Percentiles rank a stretch among this genome's conserved stretches.
Evolutionary conservation across 2,888 invertebrate species (phyloP).

Genomic region (Ecdyonurus torrentis): DNA sequence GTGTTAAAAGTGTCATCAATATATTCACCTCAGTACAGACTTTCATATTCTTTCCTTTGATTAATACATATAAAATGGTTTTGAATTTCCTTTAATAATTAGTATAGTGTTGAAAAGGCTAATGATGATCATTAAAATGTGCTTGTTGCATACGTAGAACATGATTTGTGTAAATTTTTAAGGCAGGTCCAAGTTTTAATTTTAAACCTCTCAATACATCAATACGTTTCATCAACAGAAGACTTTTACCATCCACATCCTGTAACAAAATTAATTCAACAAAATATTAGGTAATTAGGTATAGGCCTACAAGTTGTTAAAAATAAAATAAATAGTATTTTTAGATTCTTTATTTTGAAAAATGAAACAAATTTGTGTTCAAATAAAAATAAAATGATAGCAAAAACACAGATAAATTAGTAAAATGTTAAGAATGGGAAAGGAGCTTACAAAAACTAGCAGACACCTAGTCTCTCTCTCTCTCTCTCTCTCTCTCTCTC

Average conservation of each 20-base stretch:
- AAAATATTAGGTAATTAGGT: slow-evolving; percentile 7
- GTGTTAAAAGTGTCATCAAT: too few species aligned
- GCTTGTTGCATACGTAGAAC: neutral
- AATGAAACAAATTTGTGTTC: slow-evolving; percentile 7
- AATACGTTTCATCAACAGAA: slow-evolving; percentile 64
- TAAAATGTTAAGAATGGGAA: too few species aligned
- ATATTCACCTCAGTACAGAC: too few species aligned
- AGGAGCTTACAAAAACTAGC: too few species aligned
- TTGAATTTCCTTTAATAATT: neutral
- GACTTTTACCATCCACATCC: slow-evolving; percentile 83
- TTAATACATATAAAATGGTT: neutral
- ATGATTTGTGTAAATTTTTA: slow-evolving; percentile 64
- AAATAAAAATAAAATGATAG: neutral
- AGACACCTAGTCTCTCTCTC: too few species aligned
- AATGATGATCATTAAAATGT: neutral
- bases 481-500: too few species aligned
- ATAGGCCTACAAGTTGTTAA: slow-evolving; percentile 1
- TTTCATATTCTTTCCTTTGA: too few species aligned
- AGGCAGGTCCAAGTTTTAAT: slow-evolving; percentile 71
- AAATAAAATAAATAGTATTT: slow-evolving; percentile 4
- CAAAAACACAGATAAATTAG: neutral
- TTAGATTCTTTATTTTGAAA: slow-evolving; percentile 3
- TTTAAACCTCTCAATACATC: slow-evolving; percentile 71
- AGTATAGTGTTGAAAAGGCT: too few species aligned
- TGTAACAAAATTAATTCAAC: slow-evolving; percentile 25